These are phyloP conservation scores for Entelurus aequoreus DNA, from an alignment of 2,113 vertebrate genomes.

Conservation along the genomic window DNA sequence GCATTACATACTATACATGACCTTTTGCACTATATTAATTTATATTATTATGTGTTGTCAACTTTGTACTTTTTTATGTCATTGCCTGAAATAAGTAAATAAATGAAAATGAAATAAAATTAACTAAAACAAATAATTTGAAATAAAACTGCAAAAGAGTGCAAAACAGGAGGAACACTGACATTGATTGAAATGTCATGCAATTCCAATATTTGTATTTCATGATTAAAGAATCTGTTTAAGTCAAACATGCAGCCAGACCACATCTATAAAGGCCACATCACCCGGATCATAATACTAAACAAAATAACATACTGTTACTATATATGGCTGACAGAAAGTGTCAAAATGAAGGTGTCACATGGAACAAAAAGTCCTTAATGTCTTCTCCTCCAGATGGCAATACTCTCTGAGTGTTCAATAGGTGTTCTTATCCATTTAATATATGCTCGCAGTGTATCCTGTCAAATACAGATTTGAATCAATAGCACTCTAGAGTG, in stretches of 20 bases:
- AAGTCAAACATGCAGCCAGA: conserved; percentile 15
- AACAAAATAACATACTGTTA: conserved; percentile 25
- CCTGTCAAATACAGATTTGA: conserved; percentile 80
- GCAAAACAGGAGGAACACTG: neutral
- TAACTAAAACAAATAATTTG: too few species aligned
- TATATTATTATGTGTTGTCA: too few species aligned
- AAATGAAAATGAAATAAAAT: too few species aligned
- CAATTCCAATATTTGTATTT: neutral
- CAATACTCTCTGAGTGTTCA: conserved; percentile 59
- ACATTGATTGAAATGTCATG: neutral
- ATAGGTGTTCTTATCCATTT: conserved; percentile 74
- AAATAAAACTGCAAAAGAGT: neutral
- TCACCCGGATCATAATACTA: conserved; percentile 30
- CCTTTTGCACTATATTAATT: too few species aligned
- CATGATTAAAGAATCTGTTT: neutral
- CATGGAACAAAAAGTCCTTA: conserved; percentile 34
- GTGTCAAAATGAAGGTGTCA: conserved; percentile 28
- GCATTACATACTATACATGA: too few species aligned
- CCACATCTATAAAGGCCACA: conserved; percentile 7
- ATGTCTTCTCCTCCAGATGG: conserved; percentile 49
- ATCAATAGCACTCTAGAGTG: conserved; percentile 78
- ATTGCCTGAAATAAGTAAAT: too few species aligned
- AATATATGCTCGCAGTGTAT: conserved; percentile 75
- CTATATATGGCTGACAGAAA: conserved; percentile 19
- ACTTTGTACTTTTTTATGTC: too few species aligned